phyloP scores from a whole-genome alignment of 2,888 invertebrate species.

The Callinectes sapidus region DNA sequence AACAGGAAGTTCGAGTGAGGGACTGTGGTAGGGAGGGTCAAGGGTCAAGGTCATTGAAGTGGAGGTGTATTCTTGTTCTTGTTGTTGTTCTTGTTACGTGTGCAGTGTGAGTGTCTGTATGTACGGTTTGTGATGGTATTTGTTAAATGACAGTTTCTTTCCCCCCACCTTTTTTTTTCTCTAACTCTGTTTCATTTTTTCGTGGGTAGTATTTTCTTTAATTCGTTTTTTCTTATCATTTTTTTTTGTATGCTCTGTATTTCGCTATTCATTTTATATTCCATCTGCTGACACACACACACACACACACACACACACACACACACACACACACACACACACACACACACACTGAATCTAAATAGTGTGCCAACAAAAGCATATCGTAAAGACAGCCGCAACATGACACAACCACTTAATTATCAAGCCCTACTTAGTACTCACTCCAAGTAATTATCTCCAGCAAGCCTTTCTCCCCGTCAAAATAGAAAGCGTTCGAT shows the following conservation, averaged over 20 bases:
- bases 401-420: not conserved
- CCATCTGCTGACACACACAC: not conserved
- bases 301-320: slow-evolving; percentile 17
- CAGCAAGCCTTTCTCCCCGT: not conserved
- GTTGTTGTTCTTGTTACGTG: not conserved
- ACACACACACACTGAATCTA: slow-evolving; percentile 21
- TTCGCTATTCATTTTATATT: not conserved
- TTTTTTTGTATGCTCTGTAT: no score
- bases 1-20: not conserved
- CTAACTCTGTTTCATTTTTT: not conserved
- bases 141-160: not conserved
- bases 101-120: no score
- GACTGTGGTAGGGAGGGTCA: not conserved
- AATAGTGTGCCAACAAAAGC: not conserved
- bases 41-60: not conserved
- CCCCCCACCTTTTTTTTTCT: not conserved
- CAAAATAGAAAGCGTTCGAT: not conserved
- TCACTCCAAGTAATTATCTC: slow-evolving; percentile 11
- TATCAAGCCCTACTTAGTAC: not conserved
- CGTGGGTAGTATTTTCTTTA: not conserved
- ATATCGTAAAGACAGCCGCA: not conserved
- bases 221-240: not conserved
- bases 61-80: not conserved
- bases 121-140: no score
- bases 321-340: slow-evolving; percentile 34